A percentile compares a stretch with the other conserved stretches of the same genome.
Evolutionary conservation across 2,888 invertebrate species (phyloP).

Genomic region (Agelastica alni): DNA sequence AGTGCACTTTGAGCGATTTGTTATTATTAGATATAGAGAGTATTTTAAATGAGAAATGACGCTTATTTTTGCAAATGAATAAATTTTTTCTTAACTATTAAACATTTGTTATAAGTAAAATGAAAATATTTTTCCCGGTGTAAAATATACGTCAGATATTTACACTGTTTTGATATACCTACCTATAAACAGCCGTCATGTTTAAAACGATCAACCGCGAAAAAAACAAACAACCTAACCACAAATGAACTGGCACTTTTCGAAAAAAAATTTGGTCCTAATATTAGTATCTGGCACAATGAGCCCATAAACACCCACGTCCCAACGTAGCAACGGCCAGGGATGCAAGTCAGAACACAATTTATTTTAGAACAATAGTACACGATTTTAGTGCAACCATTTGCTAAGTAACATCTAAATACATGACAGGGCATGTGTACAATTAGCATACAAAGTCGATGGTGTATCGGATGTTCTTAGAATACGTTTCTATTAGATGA

Average conservation of each 20-base stretch:
- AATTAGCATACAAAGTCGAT: conserved; percentile 55
- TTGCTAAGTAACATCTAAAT: conserved; percentile 55
- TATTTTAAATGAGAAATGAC: no score
- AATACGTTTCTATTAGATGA: conserved; percentile 29
- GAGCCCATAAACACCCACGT: conserved; percentile 54
- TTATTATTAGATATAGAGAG: no score
- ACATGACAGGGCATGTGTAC: conserved; percentile 56
- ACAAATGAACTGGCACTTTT: conserved; percentile 26
- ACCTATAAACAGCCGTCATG: conserved; percentile 22
- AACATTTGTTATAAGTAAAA: no score
- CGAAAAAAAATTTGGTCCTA: conserved; percentile 25
- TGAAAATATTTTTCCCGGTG: no score
- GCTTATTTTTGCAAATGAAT: no score
- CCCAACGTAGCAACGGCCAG: conserved; percentile 19
- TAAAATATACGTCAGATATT: not conserved
- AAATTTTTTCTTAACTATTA: no score
- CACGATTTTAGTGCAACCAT: conserved; percentile 56
- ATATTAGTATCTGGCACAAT: conserved; percentile 48
- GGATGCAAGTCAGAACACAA: conserved; percentile 50
- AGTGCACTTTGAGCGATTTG: no score
- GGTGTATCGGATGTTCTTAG: conserved; percentile 33
- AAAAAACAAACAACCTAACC: conserved; percentile 17
- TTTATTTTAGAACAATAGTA: conserved; percentile 58
- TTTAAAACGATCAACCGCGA: conserved; percentile 23
- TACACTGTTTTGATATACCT: conserved; percentile 1